Evolutionary conservation across 2,113 vertebrate species (phyloP), one percentile per base, ranked within the genome.

Genomic region (Campylomormyrus tamandua): DNA sequence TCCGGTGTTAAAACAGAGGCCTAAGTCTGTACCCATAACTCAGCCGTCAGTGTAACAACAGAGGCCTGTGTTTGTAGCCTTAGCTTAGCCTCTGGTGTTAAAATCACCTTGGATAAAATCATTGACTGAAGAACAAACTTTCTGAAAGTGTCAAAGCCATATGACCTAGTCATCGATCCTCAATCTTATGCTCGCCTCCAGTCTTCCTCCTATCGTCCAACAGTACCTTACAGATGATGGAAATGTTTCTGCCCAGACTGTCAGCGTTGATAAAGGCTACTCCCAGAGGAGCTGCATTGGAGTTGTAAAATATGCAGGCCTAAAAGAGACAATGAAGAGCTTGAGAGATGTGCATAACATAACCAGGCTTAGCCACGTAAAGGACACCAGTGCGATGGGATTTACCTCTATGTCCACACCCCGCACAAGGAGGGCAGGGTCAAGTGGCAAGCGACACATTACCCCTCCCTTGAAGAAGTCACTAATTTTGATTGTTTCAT

Each of bases 281-380:
- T 92, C 96, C 97, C 89, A 99, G 94, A 42, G 98, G 98, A 10
- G 97, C 97, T 0, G 98, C 96, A 0, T 98, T 98, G 90, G 98
- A 98, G 93, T 96, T 98, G 95, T 97, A 98, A 91, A 98, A 97
- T 90, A 96, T 98, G 90, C 97, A 99, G 92, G 96, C 96, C 98
- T 99, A 80, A 0, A 0, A 9, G 19, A 21, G n/a, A 52, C 7
- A 35, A 85, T 48, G 11, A 35, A 50, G 31, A 45, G 70, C 8
- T 27, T 89, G 31, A 89, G 31, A 39, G 19, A 84, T 5, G 56
- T 17, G 87, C 42, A 46, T 17, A 19, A 87, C 2, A 42, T 31
- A 39, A 27, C 87, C n/a, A 10, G 19, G 45, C 45, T 48, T 9
- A 45, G 39, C 19, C 19, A 17, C 50, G 35, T 0, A 13, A 24